Base-by-base conservation (phyloP, 2,888 invertebrate species). In the Corythucha ciliata region DNA sequence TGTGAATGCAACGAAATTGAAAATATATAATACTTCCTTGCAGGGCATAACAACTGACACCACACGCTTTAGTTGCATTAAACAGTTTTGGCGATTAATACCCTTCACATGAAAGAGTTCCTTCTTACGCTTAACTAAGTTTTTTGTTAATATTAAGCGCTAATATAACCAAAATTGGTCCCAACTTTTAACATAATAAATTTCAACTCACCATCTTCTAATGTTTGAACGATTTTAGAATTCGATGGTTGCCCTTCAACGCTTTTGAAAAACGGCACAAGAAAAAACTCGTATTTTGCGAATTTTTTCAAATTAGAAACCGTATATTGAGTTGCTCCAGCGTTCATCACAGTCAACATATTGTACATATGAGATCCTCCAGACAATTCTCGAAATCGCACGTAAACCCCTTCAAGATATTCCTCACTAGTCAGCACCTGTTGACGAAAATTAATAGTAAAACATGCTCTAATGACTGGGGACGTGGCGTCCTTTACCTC, bases 181-280 rank as follows among this genome's bases (percentile, higher is more conserved):
- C n/a, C n/a, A n/a, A n/a, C n/a, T n/a, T n/a, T n/a, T 7, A 8
- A 36, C 14, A 7, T 36, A 37, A 14, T 25, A 48, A 4, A 4
- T 22, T 32, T 25, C 18, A 4, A 55, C 52, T 49, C 53, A 60
- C 60, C 58, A 47, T 60, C 60, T 48, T 60, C 60, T 12, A 60
- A 51, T 18, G 60, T 60, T 45, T 81, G 79, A 37, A 85, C 84
- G 42, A 80, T 75, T 66, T 83, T 81, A 32, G 89, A 82, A 71
- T 94, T 94, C 54, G 92, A 92, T 39, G 92, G 91, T 66, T 87
- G 85, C 4, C 94, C 94, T 68, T 94, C 81, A 56, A 90, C 77
- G 41, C 81, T 78, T 66, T 83, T 83, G 69, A 83, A 89, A 71
- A 88, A 93, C 6, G 93, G 92, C 63, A 87, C 83, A 60, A 93